These are phyloP conservation scores for Drosophila suzukii DNA, from an alignment of 1,140 invertebrate species.

Conservation along the genomic window DNA sequence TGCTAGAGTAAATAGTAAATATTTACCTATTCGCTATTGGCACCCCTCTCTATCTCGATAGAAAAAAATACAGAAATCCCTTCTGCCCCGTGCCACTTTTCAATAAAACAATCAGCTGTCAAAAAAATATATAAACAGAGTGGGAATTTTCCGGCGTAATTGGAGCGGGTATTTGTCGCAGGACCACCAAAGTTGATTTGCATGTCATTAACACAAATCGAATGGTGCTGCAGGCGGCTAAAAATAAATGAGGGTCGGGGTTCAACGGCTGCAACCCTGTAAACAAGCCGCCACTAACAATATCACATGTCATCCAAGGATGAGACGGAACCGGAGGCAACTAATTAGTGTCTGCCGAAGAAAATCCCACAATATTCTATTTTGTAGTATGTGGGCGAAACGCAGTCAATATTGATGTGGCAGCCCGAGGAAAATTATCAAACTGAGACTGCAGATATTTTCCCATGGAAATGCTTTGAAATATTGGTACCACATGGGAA, in stretches of 20 bases:
- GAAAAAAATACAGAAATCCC: not conserved
- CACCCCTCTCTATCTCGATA: constrained; percentile 2
- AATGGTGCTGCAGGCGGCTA: constrained; percentile 50
- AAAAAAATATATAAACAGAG: constrained; percentile 53
- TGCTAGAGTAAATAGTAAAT: constrained; percentile 62
- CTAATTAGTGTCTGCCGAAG: constrained; percentile 58
- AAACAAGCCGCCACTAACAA: constrained; percentile 72
- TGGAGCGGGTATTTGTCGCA: constrained; percentile 21
- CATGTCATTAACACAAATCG: constrained; percentile 73
- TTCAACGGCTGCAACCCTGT: constrained; percentile 27
- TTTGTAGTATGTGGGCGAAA: not conserved
- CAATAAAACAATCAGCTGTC: constrained; percentile 77
- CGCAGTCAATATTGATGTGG: constrained; percentile 23
- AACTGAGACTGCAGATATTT: constrained; percentile 13
- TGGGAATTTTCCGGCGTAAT: constrained; percentile 10
- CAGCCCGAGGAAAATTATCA: constrained; percentile 19
- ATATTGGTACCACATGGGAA: constrained; percentile 32
- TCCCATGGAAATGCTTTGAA: constrained; percentile 41
- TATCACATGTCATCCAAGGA: constrained; percentile 66
- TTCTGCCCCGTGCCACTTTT: constrained; percentile 39
- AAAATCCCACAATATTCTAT: constrained; percentile 6
- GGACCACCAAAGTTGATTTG: constrained; percentile 76
- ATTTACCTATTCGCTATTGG: constrained; percentile 57
- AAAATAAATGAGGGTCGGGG: constrained; percentile 55
- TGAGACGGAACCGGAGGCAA: constrained; percentile 33